Percentiles rank a stretch among this genome's conserved stretches.
These are phyloP conservation scores for Phainopepla nitens DNA, from an alignment of 2,113 vertebrate genomes.

Conservation along the genomic window DNA sequence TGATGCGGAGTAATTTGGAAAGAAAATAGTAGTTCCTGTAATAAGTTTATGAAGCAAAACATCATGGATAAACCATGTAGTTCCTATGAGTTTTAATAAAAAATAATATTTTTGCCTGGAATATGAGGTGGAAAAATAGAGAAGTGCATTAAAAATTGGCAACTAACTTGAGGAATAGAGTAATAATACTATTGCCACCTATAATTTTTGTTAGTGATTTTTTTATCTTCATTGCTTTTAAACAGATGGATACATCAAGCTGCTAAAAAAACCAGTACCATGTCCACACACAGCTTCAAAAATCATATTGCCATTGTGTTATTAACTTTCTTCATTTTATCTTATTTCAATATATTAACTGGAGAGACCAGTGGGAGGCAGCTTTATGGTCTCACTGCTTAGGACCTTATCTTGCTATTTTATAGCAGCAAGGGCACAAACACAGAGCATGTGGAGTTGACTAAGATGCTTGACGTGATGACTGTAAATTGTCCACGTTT, in stretches of 20 bases:
- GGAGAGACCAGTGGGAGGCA: background rate
- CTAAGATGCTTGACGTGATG: conserved; percentile 47
- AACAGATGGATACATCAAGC: background rate
- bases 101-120: background rate
- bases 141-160: background rate
- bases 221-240: background rate
- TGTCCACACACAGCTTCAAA: background rate
- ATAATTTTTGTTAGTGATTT: background rate
- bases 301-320: background rate
- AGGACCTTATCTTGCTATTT: background rate
- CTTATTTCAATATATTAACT: background rate
- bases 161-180: background rate
- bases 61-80: background rate
- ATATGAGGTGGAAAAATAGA: background rate
- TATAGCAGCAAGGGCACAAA: background rate
- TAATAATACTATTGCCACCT: background rate
- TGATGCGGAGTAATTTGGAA: background rate
- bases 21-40: background rate
- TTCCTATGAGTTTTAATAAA: background rate
- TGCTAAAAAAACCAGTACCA: background rate
- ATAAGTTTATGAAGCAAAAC: background rate
- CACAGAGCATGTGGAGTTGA: conserved; percentile 40
- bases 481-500: conserved; percentile 45
- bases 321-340: background rate
- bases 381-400: background rate